Evolutionary conservation across 1,140 invertebrate genomes (phyloP).

Genomic region (Hormaphis cornu): DNA sequence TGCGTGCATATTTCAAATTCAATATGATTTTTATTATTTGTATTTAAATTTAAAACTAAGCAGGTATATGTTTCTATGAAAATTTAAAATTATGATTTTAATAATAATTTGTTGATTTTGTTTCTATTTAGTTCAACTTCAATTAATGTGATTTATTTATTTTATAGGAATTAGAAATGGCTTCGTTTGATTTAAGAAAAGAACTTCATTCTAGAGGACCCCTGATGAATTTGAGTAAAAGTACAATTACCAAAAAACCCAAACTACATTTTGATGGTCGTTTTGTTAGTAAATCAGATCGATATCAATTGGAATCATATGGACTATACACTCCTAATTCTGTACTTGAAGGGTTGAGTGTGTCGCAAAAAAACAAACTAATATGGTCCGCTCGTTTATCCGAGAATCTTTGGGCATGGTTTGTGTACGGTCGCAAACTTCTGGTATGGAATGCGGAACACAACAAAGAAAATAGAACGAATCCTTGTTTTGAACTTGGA

Average conservation of each 20-base stretch:
- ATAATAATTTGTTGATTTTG: too few species aligned
- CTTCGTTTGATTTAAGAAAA: constrained; percentile 21
- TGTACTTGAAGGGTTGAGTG: constrained; percentile 17
- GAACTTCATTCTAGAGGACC: constrained; percentile 22
- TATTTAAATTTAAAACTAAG: too few species aligned
- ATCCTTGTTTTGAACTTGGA: constrained; percentile 68
- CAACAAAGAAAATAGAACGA: constrained; percentile 40
- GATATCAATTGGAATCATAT: constrained; percentile 25
- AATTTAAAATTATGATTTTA: too few species aligned
- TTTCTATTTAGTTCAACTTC: too few species aligned
- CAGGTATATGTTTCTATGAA: too few species aligned
- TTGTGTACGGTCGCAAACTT: constrained; percentile 73
- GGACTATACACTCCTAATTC: constrained; percentile 19
- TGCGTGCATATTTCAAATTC: too few species aligned
- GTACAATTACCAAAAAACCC: not conserved
- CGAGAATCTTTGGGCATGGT: constrained; percentile 67
- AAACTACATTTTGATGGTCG: constrained; percentile 26
- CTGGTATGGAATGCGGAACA: constrained; percentile 65
- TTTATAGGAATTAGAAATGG: not conserved
- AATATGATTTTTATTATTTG: too few species aligned
- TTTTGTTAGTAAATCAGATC: constrained; percentile 29
- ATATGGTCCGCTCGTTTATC: constrained; percentile 45
- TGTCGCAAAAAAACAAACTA: constrained; percentile 17
- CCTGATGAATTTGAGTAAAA: constrained; percentile 1
- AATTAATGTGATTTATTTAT: not conserved